Conservation (phyloP, 92 coral and sea anemone species). For the Micromussa lordhowensis region DNA sequence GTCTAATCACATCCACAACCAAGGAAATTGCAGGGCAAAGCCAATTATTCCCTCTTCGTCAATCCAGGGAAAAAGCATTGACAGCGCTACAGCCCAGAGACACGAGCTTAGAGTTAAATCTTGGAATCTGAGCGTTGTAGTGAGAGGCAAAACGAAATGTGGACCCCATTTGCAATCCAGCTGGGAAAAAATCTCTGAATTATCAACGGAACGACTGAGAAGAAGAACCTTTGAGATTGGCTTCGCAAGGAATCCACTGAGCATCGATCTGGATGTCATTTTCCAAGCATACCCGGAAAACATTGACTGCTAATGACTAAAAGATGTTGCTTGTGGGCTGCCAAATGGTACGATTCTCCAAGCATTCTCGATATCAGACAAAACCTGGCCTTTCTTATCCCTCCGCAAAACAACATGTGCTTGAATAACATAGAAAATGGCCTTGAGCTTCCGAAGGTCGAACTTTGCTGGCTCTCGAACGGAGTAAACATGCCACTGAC, state of each 20-base stretch:
- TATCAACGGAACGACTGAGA: slow-evolving; percentile 22
- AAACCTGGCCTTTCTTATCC: slow-evolving; percentile 34
- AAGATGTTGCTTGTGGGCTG: slow-evolving; percentile 38
- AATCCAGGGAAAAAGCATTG: no score
- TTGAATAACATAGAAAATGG: slow-evolving; percentile 18
- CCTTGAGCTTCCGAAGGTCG: slow-evolving; percentile 32
- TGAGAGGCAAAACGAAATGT: no score
- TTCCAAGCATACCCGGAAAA: slow-evolving; percentile 39
- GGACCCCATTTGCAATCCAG: no score
- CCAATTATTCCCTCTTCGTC: no score
- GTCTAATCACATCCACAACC: no score
- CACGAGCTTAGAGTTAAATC: no score
- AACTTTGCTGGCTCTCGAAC: slow-evolving; percentile 35
- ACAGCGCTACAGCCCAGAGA: no score
- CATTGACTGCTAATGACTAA: slow-evolving; percentile 6
- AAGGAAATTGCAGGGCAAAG: no score
- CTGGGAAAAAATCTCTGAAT: no score
- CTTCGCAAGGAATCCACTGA: slow-evolving; percentile 40
- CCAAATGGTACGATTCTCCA: slow-evolving; percentile 32
- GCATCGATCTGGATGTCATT: slow-evolving; percentile 24
- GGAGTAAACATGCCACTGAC: slow-evolving; percentile 35
- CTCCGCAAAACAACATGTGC: not conserved
- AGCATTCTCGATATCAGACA: slow-evolving; percentile 55
- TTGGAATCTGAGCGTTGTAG: no score
- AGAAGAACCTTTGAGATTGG: slow-evolving; percentile 19